These are phyloP conservation scores for Melanerpes aurifrons DNA, from an alignment of 2,113 vertebrate genomes.

Conservation along the genomic window DNA sequence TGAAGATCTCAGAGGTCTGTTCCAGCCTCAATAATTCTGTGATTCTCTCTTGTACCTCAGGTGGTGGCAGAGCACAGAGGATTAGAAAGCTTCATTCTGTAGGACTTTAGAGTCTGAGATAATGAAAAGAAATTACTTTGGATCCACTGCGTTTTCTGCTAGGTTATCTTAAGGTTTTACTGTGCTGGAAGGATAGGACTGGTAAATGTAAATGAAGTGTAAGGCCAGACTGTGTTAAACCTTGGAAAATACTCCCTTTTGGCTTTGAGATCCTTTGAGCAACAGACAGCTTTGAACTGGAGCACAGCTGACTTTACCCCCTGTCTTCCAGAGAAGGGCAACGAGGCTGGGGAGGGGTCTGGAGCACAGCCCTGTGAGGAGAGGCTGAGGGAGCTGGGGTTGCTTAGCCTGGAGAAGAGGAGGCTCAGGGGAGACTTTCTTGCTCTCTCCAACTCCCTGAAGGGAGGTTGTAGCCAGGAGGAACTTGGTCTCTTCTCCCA, in stretches of 20 bases:
- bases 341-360: too few species aligned
- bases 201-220: not conserved
- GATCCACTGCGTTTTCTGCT: not conserved
- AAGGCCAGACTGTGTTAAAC: not conserved
- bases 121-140: not conserved
- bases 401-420: too few species aligned
- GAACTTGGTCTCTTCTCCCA: too few species aligned
- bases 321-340: not conserved
- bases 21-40: too few species aligned
- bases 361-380: too few species aligned
- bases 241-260: not conserved
- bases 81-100: not conserved
- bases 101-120: not conserved
- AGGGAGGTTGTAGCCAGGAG: too few species aligned
- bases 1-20: too few species aligned
- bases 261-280: not conserved
- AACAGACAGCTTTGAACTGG: not conserved
- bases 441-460: too few species aligned
- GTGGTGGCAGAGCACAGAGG: not conserved
- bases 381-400: too few species aligned
- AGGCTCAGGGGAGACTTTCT: too few species aligned
- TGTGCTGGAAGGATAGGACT: not conserved
- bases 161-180: not conserved
- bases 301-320: accelerated
- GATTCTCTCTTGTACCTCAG: not conserved